Conservation (phyloP, 2,113 vertebrate species). For the Leptodactylus fuscus region DNA sequence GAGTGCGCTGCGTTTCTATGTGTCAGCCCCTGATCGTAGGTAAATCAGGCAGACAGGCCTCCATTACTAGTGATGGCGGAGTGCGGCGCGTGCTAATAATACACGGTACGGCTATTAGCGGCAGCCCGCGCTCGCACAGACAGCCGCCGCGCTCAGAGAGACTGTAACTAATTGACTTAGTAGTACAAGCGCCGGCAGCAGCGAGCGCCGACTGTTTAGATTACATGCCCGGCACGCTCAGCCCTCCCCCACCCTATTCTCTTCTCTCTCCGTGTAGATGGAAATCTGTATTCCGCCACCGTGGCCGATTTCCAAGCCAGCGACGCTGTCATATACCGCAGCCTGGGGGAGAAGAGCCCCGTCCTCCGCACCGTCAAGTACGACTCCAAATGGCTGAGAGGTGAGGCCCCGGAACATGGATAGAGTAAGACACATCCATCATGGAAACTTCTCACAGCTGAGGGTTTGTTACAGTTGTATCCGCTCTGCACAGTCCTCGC, state of each 20-base stretch:
- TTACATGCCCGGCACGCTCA: not conserved
- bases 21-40: not conserved
- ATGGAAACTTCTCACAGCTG: not conserved
- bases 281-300: constrained; percentile 90
- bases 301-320: constrained; percentile 92
- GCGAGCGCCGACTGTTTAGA: not conserved
- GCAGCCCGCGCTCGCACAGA: not conserved
- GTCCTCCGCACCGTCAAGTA: constrained; percentile 90
- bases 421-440: too few species aligned
- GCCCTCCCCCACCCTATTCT: not conserved
- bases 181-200: too few species aligned
- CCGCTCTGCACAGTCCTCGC: too few species aligned
- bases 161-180: constrained; percentile 30
- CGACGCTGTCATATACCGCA: constrained; percentile 90
- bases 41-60: not conserved
- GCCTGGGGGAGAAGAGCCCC: constrained; percentile 81
- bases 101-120: not conserved
- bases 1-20: too few species aligned
- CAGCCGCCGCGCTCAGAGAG: not conserved
- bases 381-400: constrained; percentile 94
- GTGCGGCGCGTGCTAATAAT: not conserved
- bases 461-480: not conserved
- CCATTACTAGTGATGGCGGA: not conserved
- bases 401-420: constrained; percentile 69
- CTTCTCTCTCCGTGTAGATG: constrained; percentile 66